These are phyloP conservation scores for Petrosia ficiformis DNA, from an alignment of 37 sponge, comb jelly and placozoan genomes.

Conservation along the genomic window DNA sequence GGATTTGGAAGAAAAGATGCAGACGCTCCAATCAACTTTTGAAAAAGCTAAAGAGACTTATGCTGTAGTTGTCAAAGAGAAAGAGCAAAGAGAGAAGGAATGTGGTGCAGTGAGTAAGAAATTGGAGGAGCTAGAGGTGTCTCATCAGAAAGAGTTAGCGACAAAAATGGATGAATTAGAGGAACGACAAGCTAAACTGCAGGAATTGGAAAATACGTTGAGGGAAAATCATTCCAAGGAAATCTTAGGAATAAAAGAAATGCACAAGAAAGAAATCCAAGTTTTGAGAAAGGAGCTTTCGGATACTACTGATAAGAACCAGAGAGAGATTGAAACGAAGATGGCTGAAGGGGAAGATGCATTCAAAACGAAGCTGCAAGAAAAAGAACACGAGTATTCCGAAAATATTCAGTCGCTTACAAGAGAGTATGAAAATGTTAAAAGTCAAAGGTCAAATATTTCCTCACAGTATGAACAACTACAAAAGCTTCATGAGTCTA, in stretches of 20 bases:
- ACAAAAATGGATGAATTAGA: background rate
- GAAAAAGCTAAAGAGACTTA: background rate
- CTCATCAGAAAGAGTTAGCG: background rate
- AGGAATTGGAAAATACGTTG: background rate
- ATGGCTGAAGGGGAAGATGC: background rate
- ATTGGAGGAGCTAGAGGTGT: background rate
- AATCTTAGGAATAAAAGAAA: background rate
- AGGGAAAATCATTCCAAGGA: background rate
- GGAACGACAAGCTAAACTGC: background rate
- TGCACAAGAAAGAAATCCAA: background rate
- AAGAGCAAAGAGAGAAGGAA: background rate
- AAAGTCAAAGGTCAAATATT: conserved; percentile 3
- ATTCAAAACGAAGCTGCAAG: background rate
- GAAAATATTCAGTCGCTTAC: conserved; percentile 9
- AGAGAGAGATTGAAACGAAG: background rate
- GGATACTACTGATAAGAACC: background rate
- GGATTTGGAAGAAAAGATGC: background rate
- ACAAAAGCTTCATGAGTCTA: conserved; percentile 4
- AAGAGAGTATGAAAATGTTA: no score
- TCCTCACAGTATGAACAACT: conserved; percentile 5
- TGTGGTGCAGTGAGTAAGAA: background rate
- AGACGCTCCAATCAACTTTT: background rate
- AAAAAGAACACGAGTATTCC: background rate
- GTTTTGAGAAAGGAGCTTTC: background rate
- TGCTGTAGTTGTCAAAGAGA: conserved; percentile 6